Evolutionary conservation across 2,113 vertebrate species (phyloP).

Genomic region (Mola mola): DNA sequence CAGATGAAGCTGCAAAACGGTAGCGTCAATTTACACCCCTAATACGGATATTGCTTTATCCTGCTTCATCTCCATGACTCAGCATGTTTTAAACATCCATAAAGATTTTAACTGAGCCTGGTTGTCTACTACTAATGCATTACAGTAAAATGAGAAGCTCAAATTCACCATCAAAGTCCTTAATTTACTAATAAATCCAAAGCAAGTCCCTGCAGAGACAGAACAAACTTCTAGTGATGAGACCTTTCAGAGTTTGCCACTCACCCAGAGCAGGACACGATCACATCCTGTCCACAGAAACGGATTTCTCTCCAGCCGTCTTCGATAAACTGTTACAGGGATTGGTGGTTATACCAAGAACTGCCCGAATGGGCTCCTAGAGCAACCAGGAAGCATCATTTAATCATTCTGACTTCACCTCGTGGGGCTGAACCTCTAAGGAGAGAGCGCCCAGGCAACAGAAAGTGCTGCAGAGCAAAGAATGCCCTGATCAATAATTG

Average conservation of each 20-base stretch:
- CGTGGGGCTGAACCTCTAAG: conserved; percentile 16
- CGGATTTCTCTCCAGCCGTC: too few species aligned
- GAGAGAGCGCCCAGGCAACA: conserved; percentile 12
- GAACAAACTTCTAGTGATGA: conserved; percentile 3
- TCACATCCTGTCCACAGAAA: conserved; percentile 13
- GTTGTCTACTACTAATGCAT: neutral
- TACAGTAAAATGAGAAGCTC: neutral
- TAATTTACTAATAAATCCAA: conserved; percentile 10
- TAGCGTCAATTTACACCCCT: neutral
- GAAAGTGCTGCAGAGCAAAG: conserved; percentile 33
- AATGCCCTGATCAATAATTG: conserved; percentile 63
- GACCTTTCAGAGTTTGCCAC: conserved; percentile 7
- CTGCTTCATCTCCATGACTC: conserved; percentile 11
- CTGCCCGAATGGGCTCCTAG: conserved; percentile 1
- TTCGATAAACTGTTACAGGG: conserved; percentile 23
- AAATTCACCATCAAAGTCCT: neutral
- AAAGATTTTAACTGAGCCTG: neutral
- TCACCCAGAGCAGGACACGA: conserved; percentile 20
- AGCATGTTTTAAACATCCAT: conserved; percentile 4
- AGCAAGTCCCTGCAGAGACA: neutral
- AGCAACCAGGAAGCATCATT: conserved; percentile 15
- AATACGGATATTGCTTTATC: neutral
- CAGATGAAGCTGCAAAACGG: too few species aligned
- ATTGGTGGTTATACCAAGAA: conserved; percentile 10
- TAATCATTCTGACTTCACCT: conserved; percentile 26